phyloP scores from a whole-genome alignment of 2,888 invertebrate genomes.

The Atrina japonica region DNA sequence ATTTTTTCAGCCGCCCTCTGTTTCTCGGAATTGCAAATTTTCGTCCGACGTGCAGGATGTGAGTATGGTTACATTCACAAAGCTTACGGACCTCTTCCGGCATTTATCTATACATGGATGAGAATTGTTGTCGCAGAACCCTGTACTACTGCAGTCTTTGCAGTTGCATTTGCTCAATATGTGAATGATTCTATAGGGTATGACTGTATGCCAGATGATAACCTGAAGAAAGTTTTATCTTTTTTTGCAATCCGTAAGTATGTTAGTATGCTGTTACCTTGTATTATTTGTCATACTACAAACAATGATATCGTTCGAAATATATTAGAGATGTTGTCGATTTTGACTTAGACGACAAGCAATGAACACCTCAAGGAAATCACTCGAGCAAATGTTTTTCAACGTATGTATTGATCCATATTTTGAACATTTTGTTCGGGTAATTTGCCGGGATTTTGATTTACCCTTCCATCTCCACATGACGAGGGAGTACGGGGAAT shows the following conservation, averaged over 20 bases:
- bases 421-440: too few relatives aligned
- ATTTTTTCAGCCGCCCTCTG: conserved; percentile 75
- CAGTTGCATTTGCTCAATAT: conserved; percentile 61
- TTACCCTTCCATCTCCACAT: too few relatives aligned
- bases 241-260: conserved; percentile 68
- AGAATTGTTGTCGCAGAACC: conserved; percentile 73
- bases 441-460: too few relatives aligned
- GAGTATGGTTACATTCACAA: conserved; percentile 67
- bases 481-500: too few relatives aligned
- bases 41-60: conserved; percentile 59
- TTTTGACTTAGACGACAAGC: too few relatives aligned
- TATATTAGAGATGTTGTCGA: too few relatives aligned
- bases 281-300: too few relatives aligned
- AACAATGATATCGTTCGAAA: too few relatives aligned
- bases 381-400: not conserved
- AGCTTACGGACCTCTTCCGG: conserved; percentile 61
- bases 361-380: too few relatives aligned
- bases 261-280: not conserved
- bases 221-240: conserved; percentile 62
- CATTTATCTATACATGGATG: conserved; percentile 66
- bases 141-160: conserved; percentile 61
- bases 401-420: not conserved
- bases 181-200: conserved; percentile 58
- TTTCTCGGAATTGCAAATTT: conserved; percentile 62
- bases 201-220: conserved; percentile 53